Evolutionary conservation across 2,113 vertebrate species (phyloP), one percentile per base, ranked within the genome.

Genomic region (Epinephelus lanceolatus): DNA sequence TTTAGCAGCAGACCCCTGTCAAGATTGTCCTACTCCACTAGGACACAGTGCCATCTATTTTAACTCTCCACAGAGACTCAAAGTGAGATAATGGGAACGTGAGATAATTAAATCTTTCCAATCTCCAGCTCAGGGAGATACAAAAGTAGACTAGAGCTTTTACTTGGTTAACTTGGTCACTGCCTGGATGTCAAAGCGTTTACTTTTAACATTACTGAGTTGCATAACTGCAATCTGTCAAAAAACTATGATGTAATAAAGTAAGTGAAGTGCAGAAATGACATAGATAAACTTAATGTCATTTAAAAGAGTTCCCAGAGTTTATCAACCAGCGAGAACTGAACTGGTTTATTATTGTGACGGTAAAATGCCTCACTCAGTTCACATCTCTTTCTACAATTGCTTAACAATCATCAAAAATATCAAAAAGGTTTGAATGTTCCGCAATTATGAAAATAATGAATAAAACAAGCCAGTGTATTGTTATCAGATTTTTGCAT

Each of bases 11-110:
- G 76, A 83, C 45, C 75, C 75, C 55, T 8, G 76, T 86, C 57
- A 53, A 72, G 88, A 73, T 75, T 80, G 65, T 37, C 21, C 71
- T 11, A 45, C 66, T 81, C 88, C 86, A 80, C 85, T 70, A 87
- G 90, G 92, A 89, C 80, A 19, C 42, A 23, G 23, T 15, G 66
- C 47, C 47, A 77, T 90, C 88, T 93, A 94, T 91, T 94, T 94
- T 89, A 87, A 88, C 71, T 45, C 77, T 92, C 93, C 93, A 56
- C 6, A 82, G 92, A 91, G 93, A 92, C 85, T 78, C 69, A 12
- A 71, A 83, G 72, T 85, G 78, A 91, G 92, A 87, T 90, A 92
- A 93, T 92, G 90, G 87, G 88, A 90, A 89, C 68, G 80, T 78
- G 81, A 90, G 80, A 88, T 93, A 94, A 94, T 93, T 93, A 88